Evolutionary conservation across 2,797 vertebrate species (phyloP).

Genomic region (Lacerta viridis): DNA sequence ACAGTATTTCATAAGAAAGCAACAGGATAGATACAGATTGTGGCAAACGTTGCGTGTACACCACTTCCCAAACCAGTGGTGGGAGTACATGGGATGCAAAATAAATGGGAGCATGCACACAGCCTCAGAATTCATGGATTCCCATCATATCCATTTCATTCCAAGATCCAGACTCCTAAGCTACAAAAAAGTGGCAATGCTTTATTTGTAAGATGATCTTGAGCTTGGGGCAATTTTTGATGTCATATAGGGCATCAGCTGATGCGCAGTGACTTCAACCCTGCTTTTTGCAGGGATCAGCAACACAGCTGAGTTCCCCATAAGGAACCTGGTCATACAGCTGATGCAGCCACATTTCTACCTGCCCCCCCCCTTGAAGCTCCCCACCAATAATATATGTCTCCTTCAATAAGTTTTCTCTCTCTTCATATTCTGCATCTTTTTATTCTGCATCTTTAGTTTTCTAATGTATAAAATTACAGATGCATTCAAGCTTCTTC

Average conservation of each 20-base stretch:
- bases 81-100: no score
- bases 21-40: no score
- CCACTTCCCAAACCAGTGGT: no score
- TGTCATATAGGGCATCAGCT: neutral
- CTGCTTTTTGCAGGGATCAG: no score
- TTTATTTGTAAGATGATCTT: neutral
- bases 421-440: neutral
- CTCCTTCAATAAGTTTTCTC: neutral
- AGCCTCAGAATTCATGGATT: neutral
- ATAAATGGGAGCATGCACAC: no score
- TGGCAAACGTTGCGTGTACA: no score
- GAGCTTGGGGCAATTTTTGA: neutral
- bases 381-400: neutral
- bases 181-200: slow-evolving; percentile 25
- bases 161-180: slow-evolving; percentile 11
- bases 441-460: neutral
- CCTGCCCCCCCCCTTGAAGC: no score
- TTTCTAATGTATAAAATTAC: neutral
- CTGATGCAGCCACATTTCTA: no score
- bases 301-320: no score
- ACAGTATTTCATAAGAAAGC: no score
- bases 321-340: no score
- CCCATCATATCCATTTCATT: slow-evolving; percentile 33
- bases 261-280: no score
- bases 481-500: neutral